Percentiles rank a stretch among this genome's conserved stretches.
Conservation (phyloP, 1,140 invertebrate species). For the Riptortus pedestris region DNA sequence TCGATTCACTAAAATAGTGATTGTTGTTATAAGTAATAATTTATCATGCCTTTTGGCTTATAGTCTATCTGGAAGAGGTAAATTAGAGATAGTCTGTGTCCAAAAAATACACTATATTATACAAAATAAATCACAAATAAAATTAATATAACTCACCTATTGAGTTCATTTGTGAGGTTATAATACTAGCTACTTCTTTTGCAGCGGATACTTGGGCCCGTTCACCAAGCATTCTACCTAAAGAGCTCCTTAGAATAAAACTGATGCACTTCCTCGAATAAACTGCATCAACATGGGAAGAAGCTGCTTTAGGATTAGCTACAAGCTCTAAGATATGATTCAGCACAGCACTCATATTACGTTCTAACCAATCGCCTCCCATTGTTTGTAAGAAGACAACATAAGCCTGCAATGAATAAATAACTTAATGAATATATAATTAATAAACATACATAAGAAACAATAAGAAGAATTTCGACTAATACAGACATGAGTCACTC, state of each 20-base stretch:
- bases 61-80: too few species aligned
- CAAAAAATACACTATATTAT: too few species aligned
- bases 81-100: too few species aligned
- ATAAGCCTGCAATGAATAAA: conserved; percentile 62
- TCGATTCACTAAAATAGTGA: too few species aligned
- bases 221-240: conserved; percentile 90
- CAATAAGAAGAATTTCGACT: too few species aligned
- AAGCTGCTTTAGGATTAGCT: conserved; percentile 83
- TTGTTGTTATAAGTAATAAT: too few species aligned
- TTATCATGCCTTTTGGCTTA: too few species aligned
- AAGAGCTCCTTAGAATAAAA: conserved; percentile 73
- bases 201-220: conserved; percentile 91
- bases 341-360: conserved; percentile 74
- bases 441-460: too few species aligned
- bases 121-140: too few species aligned
- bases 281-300: conserved; percentile 92
- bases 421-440: conserved; percentile 10
- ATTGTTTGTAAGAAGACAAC: conserved; percentile 87
- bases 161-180: conserved; percentile 89
- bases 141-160: conserved; percentile 55
- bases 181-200: conserved; percentile 84
- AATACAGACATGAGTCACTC: conserved; percentile 75
- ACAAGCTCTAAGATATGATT: conserved; percentile 86
- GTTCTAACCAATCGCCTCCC: conserved; percentile 87
- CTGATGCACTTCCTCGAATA: conserved; percentile 95